A percentile compares a stretch with the other conserved stretches of the same genome.
These are phyloP conservation scores for Epinotia bilunana DNA, from an alignment of 2,888 invertebrate species.

Conservation along the genomic window DNA sequence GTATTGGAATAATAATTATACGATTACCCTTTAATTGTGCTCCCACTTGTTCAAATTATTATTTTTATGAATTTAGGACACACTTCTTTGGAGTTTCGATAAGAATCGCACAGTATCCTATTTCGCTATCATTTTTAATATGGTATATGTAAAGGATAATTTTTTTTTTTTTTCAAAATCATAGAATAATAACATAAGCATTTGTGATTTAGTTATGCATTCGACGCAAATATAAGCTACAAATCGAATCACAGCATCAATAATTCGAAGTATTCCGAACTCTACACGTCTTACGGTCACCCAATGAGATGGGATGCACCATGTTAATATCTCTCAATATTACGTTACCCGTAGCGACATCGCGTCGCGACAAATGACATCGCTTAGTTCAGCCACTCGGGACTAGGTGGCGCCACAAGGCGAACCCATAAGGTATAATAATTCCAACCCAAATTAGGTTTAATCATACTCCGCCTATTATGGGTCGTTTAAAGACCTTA, in stretches of 20 bases:
- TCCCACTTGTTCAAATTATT: too few species aligned
- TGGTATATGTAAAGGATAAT: too few species aligned
- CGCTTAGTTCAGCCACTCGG: conserved; percentile 58
- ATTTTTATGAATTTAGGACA: too few species aligned
- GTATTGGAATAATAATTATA: neutral
- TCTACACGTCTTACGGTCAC: neutral
- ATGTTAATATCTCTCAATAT: conserved; percentile 12
- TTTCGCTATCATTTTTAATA: too few species aligned
- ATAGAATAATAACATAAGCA: neutral
- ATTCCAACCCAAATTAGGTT: conserved; percentile 41
- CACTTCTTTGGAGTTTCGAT: too few species aligned
- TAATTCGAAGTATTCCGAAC: neutral
- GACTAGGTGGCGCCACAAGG: conserved; percentile 72
- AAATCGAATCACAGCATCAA: neutral
- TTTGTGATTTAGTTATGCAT: neutral
- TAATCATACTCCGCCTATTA: conserved; percentile 42
- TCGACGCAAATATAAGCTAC: neutral
- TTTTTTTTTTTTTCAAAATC: too few species aligned
- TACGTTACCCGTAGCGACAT: conserved; percentile 73
- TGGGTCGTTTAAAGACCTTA: conserved; percentile 24
- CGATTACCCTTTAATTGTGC: too few species aligned
- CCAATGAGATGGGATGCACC: neutral
- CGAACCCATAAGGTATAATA: conserved; percentile 41
- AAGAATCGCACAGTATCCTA: too few species aligned
- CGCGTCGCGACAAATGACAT: conserved; percentile 76